These are phyloP conservation scores for Vulpes ferrilata DNA, from an alignment of 2,113 vertebrate genomes.

Conservation along the genomic window DNA sequence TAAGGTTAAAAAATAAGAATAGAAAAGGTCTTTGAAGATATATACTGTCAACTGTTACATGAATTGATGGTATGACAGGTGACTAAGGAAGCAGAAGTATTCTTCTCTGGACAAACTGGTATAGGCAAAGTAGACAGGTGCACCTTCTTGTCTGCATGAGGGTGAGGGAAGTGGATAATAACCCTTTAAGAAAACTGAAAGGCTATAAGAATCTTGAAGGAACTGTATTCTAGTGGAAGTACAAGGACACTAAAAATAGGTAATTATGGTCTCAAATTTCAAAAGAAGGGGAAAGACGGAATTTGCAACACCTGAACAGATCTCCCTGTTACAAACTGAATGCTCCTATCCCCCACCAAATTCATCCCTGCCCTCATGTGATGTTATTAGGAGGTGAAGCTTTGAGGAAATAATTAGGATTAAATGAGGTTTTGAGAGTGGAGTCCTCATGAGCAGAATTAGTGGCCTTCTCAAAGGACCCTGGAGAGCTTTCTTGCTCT, in stretches of 20 bases:
- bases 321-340: not conserved
- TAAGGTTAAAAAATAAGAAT: not conserved
- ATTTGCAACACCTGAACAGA: slow-evolving; percentile 1
- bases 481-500: not conserved
- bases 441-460: not conserved
- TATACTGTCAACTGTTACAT: not conserved
- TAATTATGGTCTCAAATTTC: not conserved
- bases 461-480: not conserved
- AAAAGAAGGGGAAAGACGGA: not conserved
- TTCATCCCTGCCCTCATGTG: not conserved
- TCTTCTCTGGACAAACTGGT: not conserved
- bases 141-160: not conserved
- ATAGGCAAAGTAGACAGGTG: not conserved
- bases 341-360: not conserved
- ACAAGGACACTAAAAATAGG: not conserved
- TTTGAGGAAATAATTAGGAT: not conserved
- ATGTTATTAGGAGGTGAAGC: not conserved
- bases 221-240: not conserved
- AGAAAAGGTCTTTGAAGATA: slow-evolving; percentile 14
- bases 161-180: not conserved
- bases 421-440: not conserved
- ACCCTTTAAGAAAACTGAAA: not conserved
- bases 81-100: not conserved
- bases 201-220: not conserved
- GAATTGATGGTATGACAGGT: not conserved